Evolutionary conservation across 1,140 invertebrate genomes (phyloP).

Genomic region (Battus philenor): DNA sequence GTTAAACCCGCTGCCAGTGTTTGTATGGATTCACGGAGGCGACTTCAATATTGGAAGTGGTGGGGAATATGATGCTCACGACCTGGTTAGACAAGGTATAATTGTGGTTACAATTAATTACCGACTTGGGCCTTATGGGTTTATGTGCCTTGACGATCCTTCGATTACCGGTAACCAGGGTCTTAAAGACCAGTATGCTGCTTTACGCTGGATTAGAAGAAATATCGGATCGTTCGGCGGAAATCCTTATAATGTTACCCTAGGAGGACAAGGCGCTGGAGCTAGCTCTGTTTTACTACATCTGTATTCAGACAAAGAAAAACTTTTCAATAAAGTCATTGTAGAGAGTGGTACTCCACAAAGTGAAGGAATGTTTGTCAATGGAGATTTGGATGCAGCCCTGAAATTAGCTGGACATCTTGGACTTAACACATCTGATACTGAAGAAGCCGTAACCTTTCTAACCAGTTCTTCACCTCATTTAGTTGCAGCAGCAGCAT

Average conservation of each 20-base stretch:
- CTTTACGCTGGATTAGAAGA: slow-evolving; percentile 78
- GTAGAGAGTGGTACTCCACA: slow-evolving; percentile 57
- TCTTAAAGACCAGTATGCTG: slow-evolving; percentile 81
- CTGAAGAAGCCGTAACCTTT: slow-evolving; percentile 46
- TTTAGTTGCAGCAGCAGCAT: slow-evolving; percentile 42
- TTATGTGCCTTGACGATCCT: slow-evolving; percentile 56
- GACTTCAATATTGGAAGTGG: slow-evolving; percentile 40
- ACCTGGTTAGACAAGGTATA: slow-evolving; percentile 50
- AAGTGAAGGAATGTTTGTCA: slow-evolving; percentile 44
- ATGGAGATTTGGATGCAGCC: slow-evolving; percentile 43
- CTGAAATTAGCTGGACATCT: slow-evolving; percentile 51
- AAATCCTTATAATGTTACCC: slow-evolving; percentile 78
- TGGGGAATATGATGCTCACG: slow-evolving; percentile 38
- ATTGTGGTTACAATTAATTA: slow-evolving; percentile 62
- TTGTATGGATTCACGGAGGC: slow-evolving; percentile 63
- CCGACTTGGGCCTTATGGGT: slow-evolving; percentile 60
- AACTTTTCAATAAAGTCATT: slow-evolving; percentile 58
- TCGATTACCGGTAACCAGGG: slow-evolving; percentile 82
- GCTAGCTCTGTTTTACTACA: slow-evolving; percentile 49
- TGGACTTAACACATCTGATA: slow-evolving; percentile 45
- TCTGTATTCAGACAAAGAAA: slow-evolving; percentile 52
- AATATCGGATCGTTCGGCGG: slow-evolving; percentile 84
- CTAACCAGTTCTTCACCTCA: slow-evolving; percentile 32
- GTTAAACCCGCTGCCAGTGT: slow-evolving; percentile 51
- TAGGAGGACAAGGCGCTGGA: slow-evolving; percentile 59